These are phyloP conservation scores for Cheirogaleus major DNA, from an alignment of 2,797 vertebrate genomes.

Conservation along the genomic window DNA sequence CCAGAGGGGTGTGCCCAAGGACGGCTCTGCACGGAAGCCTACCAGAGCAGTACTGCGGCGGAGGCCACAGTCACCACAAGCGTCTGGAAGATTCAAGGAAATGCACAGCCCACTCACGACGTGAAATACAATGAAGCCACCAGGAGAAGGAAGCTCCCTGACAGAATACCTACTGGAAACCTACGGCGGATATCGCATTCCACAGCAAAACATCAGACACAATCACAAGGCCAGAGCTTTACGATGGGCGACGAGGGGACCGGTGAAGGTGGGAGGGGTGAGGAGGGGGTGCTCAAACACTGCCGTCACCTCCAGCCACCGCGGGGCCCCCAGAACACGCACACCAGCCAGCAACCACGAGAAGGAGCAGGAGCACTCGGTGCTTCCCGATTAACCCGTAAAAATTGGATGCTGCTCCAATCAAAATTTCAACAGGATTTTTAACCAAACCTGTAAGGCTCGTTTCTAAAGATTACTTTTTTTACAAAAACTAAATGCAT, in stretches of 20 bases:
- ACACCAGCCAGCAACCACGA: not conserved
- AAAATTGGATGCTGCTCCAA: not conserved
- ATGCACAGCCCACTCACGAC: rapidly evolving
- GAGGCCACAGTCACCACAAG: not conserved
- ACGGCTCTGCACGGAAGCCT: rapidly evolving
- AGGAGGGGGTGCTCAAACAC: not conserved
- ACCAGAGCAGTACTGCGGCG: rapidly evolving
- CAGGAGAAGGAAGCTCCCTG: rapidly evolving
- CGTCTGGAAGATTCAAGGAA: rapidly evolving
- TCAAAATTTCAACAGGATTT: not conserved
- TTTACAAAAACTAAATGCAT: not conserved
- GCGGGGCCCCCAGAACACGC: not conserved
- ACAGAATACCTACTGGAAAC: not conserved
- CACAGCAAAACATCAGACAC: not conserved
- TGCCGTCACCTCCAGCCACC: not conserved
- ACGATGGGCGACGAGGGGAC: too few relatives aligned
- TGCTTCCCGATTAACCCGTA: too few relatives aligned
- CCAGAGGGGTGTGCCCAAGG: not conserved
- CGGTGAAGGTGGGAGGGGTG: too few relatives aligned
- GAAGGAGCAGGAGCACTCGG: not conserved
- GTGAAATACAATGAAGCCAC: rapidly evolving
- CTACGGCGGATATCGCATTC: rapidly evolving
- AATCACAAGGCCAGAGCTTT: not conserved
- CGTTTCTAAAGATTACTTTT: not conserved
- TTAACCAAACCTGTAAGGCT: not conserved